phyloP scores from a whole-genome alignment of 2,888 invertebrate genomes.

The Brenthis ino region DNA sequence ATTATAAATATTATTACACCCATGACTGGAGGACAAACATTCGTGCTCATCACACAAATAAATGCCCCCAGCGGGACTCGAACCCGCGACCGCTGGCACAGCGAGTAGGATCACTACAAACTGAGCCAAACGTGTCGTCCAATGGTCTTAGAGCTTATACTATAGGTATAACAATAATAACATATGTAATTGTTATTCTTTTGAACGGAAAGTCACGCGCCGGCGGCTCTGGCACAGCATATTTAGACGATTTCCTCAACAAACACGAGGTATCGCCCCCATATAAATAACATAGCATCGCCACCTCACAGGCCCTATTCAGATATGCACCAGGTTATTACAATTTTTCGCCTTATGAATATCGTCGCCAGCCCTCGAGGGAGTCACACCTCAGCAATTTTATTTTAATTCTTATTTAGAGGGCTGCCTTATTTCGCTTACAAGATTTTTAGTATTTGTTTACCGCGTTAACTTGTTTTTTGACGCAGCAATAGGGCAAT shows the following conservation, averaged over 20 bases:
- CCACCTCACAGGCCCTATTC: slow-evolving; percentile 50
- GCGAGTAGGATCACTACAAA: no score
- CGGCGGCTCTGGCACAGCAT: slow-evolving; percentile 49
- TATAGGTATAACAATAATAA: not conserved
- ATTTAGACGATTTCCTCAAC: slow-evolving; percentile 78
- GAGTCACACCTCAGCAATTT: slow-evolving; percentile 80
- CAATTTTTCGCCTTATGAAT: slow-evolving; percentile 83
- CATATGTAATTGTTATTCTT: not conserved
- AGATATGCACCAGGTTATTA: slow-evolving; percentile 77
- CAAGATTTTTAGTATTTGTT: slow-evolving; percentile 82
- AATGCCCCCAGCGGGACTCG: no score
- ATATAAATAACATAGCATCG: slow-evolving; percentile 62
- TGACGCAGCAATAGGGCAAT: slow-evolving; percentile 63
- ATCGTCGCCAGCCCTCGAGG: slow-evolving; percentile 70
- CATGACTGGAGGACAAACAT: no score
- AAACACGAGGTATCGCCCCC: slow-evolving; percentile 65
- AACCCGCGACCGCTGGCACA: no score
- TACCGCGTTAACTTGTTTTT: slow-evolving; percentile 68
- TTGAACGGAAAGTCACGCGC: slow-evolving; percentile 14
- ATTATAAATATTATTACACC: no score
- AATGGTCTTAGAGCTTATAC: not conserved
- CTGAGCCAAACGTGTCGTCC: no score
- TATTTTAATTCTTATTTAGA: slow-evolving; percentile 82
- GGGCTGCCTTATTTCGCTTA: slow-evolving; percentile 79
- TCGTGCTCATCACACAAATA: no score